Evolutionary conservation across 1,140 invertebrate genomes (phyloP).

Genomic region (Pomacea maculata): DNA sequence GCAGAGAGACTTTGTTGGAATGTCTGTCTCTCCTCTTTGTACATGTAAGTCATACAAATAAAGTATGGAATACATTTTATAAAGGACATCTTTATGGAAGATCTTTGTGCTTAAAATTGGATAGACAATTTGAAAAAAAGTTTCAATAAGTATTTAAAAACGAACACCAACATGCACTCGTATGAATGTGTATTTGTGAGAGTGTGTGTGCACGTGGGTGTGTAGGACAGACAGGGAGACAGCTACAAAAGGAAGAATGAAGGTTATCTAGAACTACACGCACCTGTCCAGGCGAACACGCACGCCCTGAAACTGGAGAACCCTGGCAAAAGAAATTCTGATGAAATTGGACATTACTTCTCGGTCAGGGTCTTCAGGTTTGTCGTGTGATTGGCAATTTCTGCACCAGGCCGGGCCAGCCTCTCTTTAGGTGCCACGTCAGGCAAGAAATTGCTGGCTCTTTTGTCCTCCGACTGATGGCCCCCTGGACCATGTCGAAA

Average conservation of each 20-base stretch:
- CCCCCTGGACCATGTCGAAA: neutral
- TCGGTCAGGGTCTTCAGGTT: too few species aligned
- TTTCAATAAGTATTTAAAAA: too few species aligned
- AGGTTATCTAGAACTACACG: neutral
- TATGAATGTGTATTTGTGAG: neutral
- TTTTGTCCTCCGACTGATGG: neutral
- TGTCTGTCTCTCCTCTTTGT: too few species aligned
- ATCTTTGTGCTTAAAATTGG: too few species aligned
- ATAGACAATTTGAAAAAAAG: too few species aligned
- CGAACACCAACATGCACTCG: too few species aligned
- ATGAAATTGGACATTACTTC: neutral
- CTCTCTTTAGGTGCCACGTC: neutral
- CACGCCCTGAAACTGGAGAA: neutral
- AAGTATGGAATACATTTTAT: too few species aligned
- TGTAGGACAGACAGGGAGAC: neutral
- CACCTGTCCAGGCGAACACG: neutral
- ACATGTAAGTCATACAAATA: too few species aligned
- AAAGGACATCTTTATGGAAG: too few species aligned
- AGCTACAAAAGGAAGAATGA: neutral
- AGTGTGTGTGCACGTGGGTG: neutral
- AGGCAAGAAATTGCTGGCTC: neutral
- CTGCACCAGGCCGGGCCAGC: too few species aligned
- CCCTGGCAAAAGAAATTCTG: neutral
- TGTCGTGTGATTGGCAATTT: too few species aligned
- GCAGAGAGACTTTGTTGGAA: too few species aligned